These are phyloP conservation scores for Zaprionus nigranus DNA, from an alignment of 1,140 invertebrate species.

Conservation along the genomic window DNA sequence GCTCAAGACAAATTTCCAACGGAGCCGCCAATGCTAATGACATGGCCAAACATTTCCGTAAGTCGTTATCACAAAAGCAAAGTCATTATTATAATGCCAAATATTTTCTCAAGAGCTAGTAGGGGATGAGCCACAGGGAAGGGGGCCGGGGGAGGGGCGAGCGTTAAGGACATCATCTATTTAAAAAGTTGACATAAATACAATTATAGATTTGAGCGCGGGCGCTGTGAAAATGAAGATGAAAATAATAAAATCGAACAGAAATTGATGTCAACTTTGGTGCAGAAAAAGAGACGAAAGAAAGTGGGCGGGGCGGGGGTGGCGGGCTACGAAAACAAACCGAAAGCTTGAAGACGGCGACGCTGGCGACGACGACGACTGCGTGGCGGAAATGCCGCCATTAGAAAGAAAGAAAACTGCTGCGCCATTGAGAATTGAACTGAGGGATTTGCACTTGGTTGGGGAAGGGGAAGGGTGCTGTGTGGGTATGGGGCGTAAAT, in stretches of 20 bases:
- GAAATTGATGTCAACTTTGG: slow-evolving; percentile 80
- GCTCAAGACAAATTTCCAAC: slow-evolving; percentile 69
- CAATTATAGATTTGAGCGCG: slow-evolving; percentile 82
- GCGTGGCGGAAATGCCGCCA: slow-evolving; percentile 75
- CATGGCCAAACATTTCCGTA: slow-evolving; percentile 83
- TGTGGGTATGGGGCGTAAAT: slow-evolving; percentile 70
- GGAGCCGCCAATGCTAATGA: slow-evolving; percentile 69
- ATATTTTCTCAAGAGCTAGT: slow-evolving; percentile 3
- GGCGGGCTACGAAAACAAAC: slow-evolving; percentile 4
- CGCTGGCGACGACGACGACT: slow-evolving; percentile 37
- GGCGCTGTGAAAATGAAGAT: slow-evolving; percentile 76
- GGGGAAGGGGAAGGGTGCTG: slow-evolving; percentile 15
- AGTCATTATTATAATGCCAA: slow-evolving; percentile 81
- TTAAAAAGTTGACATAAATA: slow-evolving; percentile 84
- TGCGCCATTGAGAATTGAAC: slow-evolving; percentile 82
- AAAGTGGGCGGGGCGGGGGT: background rate
- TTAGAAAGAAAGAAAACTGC: slow-evolving; percentile 80
- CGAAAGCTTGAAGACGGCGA: slow-evolving; percentile 28
- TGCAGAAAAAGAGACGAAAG: background rate
- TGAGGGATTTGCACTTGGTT: slow-evolving; percentile 71
- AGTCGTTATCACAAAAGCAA: slow-evolving; percentile 83
- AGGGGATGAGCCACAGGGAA: background rate
- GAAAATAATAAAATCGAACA: slow-evolving; percentile 82
- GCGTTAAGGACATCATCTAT: slow-evolving; percentile 71
- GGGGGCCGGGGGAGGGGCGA: background rate